Evolutionary conservation across 2,797 vertebrate genomes (phyloP).

Genomic region (Anabas testudineus): DNA sequence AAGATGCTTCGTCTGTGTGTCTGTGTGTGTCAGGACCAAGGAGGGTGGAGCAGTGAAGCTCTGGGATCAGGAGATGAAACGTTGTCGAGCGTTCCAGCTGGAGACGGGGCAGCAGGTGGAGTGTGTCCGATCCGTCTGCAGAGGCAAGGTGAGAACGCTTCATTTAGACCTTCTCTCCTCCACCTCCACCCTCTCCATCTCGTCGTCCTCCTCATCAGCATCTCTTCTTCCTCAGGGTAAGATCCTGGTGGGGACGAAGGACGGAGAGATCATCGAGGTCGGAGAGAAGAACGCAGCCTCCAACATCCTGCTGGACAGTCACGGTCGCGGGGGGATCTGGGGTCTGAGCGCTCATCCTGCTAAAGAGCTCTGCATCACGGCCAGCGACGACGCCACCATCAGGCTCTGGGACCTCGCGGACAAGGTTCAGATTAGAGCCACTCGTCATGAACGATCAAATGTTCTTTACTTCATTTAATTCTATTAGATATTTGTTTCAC

Average conservation of each 20-base stretch:
- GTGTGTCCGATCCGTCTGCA: constrained; percentile 93
- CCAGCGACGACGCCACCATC: constrained; percentile 92
- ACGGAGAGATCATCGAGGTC: constrained; percentile 96
- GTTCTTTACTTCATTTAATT: too few species aligned
- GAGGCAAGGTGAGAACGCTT: constrained; percentile 86
- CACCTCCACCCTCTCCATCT: too few species aligned
- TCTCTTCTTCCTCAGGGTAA: constrained; percentile 86
- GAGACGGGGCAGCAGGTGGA: constrained; percentile 93
- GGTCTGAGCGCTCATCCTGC: constrained; percentile 91
- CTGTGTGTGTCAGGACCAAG: constrained; percentile 86
- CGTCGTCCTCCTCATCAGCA: background rate
- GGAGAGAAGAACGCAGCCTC: constrained; percentile 97
- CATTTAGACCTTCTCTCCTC: background rate
- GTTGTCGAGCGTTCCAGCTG: constrained; percentile 94
- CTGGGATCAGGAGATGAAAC: constrained; percentile 98
- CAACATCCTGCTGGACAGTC: constrained; percentile 93
- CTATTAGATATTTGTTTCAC: too few species aligned
- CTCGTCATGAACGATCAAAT: too few species aligned
- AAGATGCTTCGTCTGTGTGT: too few species aligned
- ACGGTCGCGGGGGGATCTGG: constrained; percentile 95
- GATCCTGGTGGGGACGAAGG: constrained; percentile 95
- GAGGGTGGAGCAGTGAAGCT: constrained; percentile 95
- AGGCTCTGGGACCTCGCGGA: constrained; percentile 93
- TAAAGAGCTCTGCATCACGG: constrained; percentile 92
- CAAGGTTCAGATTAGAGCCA: too few species aligned